These are phyloP conservation scores for Sphenopsis melanotis DNA, from an alignment of 2,797 vertebrate genomes.

Conservation along the genomic window DNA sequence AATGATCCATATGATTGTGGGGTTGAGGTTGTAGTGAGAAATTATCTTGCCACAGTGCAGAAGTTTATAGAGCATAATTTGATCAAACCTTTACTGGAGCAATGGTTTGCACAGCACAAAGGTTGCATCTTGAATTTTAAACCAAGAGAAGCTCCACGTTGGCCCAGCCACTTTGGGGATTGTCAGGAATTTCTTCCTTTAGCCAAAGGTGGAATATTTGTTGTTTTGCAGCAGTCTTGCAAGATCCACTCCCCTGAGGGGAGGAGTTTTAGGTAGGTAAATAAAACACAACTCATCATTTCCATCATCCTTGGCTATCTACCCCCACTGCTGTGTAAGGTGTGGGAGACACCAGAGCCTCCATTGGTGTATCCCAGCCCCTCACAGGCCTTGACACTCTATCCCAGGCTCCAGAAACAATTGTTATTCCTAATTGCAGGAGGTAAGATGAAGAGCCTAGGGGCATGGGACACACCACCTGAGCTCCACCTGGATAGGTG, in stretches of 20 bases:
- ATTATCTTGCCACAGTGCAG: not conserved
- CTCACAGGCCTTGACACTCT: not conserved
- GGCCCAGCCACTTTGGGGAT: not conserved
- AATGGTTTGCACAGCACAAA: not conserved
- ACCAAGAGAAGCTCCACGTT: not conserved
- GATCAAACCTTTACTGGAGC: not conserved
- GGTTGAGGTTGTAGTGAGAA: not conserved
- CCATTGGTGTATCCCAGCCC: not conserved
- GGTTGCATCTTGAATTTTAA: not conserved
- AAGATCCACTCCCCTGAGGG: conserved; percentile 11
- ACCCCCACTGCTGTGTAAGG: not conserved
- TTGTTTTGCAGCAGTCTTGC: conserved; percentile 22
- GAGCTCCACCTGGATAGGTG: not conserved
- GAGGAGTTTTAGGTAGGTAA: conserved; percentile 30
- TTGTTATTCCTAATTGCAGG: not conserved
- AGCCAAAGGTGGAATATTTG: conserved; percentile 14
- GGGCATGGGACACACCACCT: conserved; percentile 1
- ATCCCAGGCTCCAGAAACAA: not conserved
- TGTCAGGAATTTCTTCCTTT: not conserved
- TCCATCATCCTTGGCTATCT: not conserved
- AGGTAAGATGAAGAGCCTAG: not conserved
- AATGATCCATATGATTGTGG: not conserved
- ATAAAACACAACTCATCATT: not conserved
- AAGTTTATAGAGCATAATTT: not conserved
- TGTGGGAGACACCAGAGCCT: not conserved